These are phyloP conservation scores for Mongoloraphidia duomilia DNA, from an alignment of 2,888 invertebrate species.

Conservation along the genomic window DNA sequence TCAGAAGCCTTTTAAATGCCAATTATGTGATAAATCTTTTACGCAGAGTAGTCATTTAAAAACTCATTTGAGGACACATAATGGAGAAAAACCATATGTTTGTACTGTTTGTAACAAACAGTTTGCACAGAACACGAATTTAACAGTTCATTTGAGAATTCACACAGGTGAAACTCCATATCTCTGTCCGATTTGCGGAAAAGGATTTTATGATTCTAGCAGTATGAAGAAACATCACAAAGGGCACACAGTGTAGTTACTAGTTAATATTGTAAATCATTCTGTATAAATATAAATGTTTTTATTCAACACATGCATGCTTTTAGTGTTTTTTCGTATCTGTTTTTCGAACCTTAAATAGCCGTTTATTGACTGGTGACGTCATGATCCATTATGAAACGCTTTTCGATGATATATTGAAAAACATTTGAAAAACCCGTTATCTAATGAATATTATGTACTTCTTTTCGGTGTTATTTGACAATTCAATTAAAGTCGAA, in stretches of 20 bases:
- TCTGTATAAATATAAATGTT: too few relatives aligned
- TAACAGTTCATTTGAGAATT: neutral
- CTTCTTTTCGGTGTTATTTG: too few relatives aligned
- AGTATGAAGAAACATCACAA: slow-evolving; percentile 1
- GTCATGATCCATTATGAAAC: too few relatives aligned
- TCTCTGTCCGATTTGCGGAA: neutral
- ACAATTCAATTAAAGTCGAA: too few relatives aligned
- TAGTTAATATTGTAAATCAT: too few relatives aligned
- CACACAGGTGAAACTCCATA: slow-evolving; percentile 1
- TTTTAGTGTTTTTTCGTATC: too few relatives aligned
- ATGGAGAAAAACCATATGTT: neutral
- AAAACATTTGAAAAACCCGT: too few relatives aligned
- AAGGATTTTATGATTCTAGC: slow-evolving; percentile 3
- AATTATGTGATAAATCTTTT: neutral
- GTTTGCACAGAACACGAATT: neutral
- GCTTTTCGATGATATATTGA: too few relatives aligned
- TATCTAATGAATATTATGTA: too few relatives aligned
- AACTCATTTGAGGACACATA: neutral
- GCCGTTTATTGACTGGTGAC: too few relatives aligned
- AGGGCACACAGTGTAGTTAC: neutral
- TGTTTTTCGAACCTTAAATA: too few relatives aligned
- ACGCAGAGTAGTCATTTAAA: neutral
- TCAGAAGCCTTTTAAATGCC: neutral
- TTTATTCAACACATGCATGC: too few relatives aligned
- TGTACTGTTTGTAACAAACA: neutral